Conservation (phyloP, 2,888 invertebrate species). For the Lissocephala sabroskyi region DNA sequence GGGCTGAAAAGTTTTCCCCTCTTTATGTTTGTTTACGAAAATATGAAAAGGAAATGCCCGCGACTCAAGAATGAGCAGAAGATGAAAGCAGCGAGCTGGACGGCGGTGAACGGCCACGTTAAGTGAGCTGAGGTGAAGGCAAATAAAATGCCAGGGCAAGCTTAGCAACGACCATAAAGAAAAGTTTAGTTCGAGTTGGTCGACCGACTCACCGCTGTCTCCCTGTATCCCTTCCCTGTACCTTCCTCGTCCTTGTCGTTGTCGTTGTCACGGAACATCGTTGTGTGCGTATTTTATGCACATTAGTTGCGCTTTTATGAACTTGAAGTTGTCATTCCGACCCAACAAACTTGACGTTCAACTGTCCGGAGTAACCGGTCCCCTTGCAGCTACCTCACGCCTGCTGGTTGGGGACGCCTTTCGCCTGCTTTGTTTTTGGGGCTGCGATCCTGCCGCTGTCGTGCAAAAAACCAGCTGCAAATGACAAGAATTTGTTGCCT, state of each 20-base stretch:
- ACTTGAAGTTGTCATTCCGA: constrained; percentile 60
- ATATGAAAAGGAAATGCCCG: constrained; percentile 50
- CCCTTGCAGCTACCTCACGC: neutral
- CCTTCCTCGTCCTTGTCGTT: constrained; percentile 9
- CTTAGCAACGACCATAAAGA: too few species aligned
- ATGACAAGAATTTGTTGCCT: constrained; percentile 58
- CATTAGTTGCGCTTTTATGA: constrained; percentile 65
- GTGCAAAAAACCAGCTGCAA: constrained; percentile 57
- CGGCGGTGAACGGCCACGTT: too few species aligned
- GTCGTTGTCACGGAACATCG: too few species aligned
- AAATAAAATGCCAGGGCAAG: constrained; percentile 43
- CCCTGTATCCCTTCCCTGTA: too few species aligned
- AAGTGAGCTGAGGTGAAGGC: constrained; percentile 28
- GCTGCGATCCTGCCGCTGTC: constrained; percentile 6
- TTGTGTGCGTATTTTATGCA: constrained; percentile 37
- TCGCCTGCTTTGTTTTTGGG: neutral
- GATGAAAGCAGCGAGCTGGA: too few species aligned
- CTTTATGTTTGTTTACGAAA: constrained; percentile 56
- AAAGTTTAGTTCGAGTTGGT: too few species aligned
- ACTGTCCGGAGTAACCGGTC: constrained; percentile 18
- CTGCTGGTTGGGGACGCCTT: too few species aligned
- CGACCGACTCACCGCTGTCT: too few species aligned
- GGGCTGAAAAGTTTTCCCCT: too few species aligned
- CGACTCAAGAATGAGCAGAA: too few species aligned
- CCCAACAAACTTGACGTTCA: constrained; percentile 47